Percentiles rank a stretch among this genome's conserved stretches.
These are phyloP conservation scores for Podarcis siculus DNA, from an alignment of 2,797 vertebrate genomes.

Conservation along the genomic window DNA sequence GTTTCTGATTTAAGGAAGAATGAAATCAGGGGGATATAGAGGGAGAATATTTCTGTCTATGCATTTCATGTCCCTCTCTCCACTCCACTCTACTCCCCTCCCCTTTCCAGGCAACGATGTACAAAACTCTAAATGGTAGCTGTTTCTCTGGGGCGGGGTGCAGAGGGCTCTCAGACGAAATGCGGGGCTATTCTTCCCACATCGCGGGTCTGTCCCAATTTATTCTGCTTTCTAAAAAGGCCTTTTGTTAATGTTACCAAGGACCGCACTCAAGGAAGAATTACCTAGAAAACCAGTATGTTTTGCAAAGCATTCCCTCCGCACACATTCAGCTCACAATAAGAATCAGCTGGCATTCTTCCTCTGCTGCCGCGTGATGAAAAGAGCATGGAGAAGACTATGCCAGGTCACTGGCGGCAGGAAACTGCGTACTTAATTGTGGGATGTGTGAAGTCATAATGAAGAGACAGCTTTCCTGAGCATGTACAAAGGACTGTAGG, in stretches of 20 bases:
- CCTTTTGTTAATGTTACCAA: conserved; percentile 45
- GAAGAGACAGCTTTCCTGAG: neutral
- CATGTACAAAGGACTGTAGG: neutral
- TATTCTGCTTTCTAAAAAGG: conserved; percentile 58
- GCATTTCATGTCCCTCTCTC: neutral
- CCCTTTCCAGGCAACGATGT: conserved; percentile 52
- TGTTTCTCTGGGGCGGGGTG: conserved; percentile 45
- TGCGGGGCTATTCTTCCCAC: conserved; percentile 47
- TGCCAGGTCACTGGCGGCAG: conserved; percentile 45
- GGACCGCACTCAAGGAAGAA: conserved; percentile 43
- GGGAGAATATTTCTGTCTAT: conserved; percentile 62
- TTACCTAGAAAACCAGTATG: neutral
- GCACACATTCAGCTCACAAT: conserved; percentile 34
- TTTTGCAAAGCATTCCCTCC: conserved; percentile 13
- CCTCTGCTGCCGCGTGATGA: conserved; percentile 20
- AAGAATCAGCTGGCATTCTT: conserved; percentile 25
- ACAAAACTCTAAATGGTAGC: conserved; percentile 60
- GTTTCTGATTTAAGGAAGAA: conserved; percentile 66
- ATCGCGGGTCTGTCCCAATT: conserved; percentile 54
- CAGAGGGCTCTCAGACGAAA: conserved; percentile 49
- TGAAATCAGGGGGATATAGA: conserved; percentile 1
- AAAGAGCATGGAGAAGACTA: conserved; percentile 19
- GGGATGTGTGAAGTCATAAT: neutral
- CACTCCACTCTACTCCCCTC: neutral
- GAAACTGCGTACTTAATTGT: conserved; percentile 40